phyloP scores from a whole-genome alignment of 2,888 invertebrate genomes.

The Cerastoderma edule region DNA sequence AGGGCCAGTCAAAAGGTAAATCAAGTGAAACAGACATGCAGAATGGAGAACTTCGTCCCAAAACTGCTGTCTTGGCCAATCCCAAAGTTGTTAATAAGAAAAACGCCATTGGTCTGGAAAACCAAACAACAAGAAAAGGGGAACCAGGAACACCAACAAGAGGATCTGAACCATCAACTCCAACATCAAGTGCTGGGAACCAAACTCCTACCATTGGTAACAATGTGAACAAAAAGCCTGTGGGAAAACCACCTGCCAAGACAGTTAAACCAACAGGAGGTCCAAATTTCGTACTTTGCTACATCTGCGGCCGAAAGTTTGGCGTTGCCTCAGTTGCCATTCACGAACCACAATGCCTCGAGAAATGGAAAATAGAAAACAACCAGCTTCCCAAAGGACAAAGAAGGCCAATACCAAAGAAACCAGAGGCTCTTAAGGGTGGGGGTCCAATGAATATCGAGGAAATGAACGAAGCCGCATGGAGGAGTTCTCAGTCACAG shows the following conservation, averaged over 20 bases:
- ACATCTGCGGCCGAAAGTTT: slow-evolving; percentile 88
- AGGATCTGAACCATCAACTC: slow-evolving; percentile 10
- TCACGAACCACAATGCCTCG: slow-evolving; percentile 89
- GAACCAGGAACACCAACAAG: slow-evolving; percentile 12
- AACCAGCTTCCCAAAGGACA: slow-evolving; percentile 86
- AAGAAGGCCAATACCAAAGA: slow-evolving; percentile 86
- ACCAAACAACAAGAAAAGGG: slow-evolving; percentile 56
- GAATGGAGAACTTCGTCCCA: slow-evolving; percentile 65
- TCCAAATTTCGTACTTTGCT: slow-evolving; percentile 85
- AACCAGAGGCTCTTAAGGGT: slow-evolving; percentile 84
- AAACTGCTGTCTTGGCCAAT: slow-evolving; percentile 72
- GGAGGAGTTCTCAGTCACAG: slow-evolving; percentile 86
- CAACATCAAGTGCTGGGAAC: slow-evolving; percentile 13
- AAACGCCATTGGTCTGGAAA: slow-evolving; percentile 65
- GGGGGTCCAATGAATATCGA: slow-evolving; percentile 83
- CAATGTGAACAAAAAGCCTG: neutral
- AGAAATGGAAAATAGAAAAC: slow-evolving; percentile 87
- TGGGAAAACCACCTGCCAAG: neutral
- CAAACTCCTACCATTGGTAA: neutral
- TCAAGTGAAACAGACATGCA: neutral
- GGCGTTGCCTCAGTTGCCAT: slow-evolving; percentile 87
- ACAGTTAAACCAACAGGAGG: slow-evolving; percentile 66
- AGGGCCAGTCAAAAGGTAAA: neutral
- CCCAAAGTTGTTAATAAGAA: slow-evolving; percentile 79
- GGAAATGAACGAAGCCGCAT: slow-evolving; percentile 85